Evolutionary conservation across 2,113 vertebrate genomes (phyloP), one percentile per base, ranked within the genome.

Genomic region (Romanogobio albipinnatus): DNA sequence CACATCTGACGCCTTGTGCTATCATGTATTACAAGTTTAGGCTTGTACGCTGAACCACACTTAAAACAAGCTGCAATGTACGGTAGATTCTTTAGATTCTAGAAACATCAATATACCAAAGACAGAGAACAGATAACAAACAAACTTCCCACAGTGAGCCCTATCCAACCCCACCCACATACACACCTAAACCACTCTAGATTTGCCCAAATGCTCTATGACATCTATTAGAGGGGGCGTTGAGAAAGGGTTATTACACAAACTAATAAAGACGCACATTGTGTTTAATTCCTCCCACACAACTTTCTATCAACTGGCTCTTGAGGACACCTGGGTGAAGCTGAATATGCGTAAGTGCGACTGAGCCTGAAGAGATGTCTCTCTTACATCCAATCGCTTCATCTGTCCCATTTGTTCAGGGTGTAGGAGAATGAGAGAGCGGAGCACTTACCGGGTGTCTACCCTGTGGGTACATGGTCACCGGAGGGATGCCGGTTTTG

Each of bases 391-490:
- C 75, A 81, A 24, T 70, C 73, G 51, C 61, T 33, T 89, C 81
- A 87, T 85, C 29, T 82, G 89, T 53, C 88, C 91, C 90, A 76
- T 84, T 68, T 82, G 86, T 86, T 76, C 56, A 85, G 68, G 78
- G 61, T 26, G 51, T 62, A 6, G 79, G 39, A 85, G 78, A 68
- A 59, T 14, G 9, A 80, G 45, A 56, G n/a, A 81, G 51, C 15
- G 84, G 64, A 36, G 10, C 86, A 89, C 94, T 94, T 91, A 95
- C 94, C 92, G 94, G 94, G 92, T 95, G 94, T 89, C 94, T 94
- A 87, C 94, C 94, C 94, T 95, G 94, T 87, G 94, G 94, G 93
- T 94, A 95, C 94, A 95, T 95, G 92, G 91, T 95, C 94, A 93
- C 91, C 86, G 91, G 91, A 93, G 92, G 61, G 84, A 84, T 17